These are phyloP conservation scores for Ophthalmolycus amberensis DNA, from an alignment of 2,113 vertebrate genomes.

Conservation along the genomic window DNA sequence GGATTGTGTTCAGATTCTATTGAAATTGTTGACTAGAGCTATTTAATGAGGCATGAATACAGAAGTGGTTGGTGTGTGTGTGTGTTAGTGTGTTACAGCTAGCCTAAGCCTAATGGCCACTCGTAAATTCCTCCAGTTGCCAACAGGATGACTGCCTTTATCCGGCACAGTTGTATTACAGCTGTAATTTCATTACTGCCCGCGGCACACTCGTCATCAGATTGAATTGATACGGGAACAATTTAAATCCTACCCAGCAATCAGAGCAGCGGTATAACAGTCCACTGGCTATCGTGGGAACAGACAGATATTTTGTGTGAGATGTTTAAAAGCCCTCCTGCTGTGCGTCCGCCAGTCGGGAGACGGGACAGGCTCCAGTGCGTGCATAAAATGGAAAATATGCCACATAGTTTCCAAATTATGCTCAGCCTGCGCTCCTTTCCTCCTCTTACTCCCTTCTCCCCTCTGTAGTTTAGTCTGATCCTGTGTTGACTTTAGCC, in stretches of 20 bases:
- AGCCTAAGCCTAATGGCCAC: slow-evolving; percentile 18
- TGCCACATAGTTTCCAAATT: slow-evolving; percentile 82
- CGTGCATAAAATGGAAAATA: slow-evolving; percentile 79
- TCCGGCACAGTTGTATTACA: not conserved
- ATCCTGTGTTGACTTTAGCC: slow-evolving; percentile 63
- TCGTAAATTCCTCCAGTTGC: slow-evolving; percentile 31
- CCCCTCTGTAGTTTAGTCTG: slow-evolving; percentile 59
- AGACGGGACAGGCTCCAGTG: slow-evolving; percentile 71
- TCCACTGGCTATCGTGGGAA: slow-evolving; percentile 74
- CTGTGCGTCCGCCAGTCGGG: slow-evolving; percentile 71
- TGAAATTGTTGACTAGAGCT: not conserved
- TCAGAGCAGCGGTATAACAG: slow-evolving; percentile 16
- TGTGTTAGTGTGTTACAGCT: not conserved
- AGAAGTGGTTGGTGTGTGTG: slow-evolving; percentile 9
- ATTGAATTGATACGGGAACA: slow-evolving; percentile 4
- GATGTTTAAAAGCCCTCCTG: slow-evolving; percentile 73
- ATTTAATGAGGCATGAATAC: slow-evolving; percentile 30
- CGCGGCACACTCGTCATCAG: not conserved
- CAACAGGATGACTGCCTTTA: slow-evolving; percentile 26
- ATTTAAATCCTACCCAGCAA: slow-evolving; percentile 7
- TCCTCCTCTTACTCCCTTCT: slow-evolving; percentile 56
- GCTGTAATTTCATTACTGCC: slow-evolving; percentile 14
- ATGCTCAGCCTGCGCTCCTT: slow-evolving; percentile 59
- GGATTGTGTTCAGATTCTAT: not conserved
- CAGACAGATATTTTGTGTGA: slow-evolving; percentile 58